These are phyloP conservation scores for Coregonus clupeaformis DNA, from an alignment of 2,113 vertebrate genomes.

Conservation along the genomic window DNA sequence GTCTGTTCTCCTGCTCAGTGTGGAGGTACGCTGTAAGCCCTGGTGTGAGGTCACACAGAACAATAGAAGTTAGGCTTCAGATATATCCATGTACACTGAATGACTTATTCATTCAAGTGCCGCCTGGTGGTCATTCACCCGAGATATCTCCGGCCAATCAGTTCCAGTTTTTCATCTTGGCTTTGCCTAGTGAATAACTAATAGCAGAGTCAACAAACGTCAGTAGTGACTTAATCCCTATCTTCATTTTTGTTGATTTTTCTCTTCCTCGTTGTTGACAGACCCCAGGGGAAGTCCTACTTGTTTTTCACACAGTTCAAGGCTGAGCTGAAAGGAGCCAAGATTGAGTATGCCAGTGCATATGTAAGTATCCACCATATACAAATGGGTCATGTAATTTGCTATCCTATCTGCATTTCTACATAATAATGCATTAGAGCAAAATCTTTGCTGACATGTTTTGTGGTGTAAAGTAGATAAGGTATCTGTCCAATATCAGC, in stretches of 20 bases:
- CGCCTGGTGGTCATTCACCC: no score
- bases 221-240: constrained; percentile 15
- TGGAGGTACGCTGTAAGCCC: constrained; percentile 79
- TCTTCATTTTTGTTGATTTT: not conserved
- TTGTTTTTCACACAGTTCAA: constrained; percentile 97
- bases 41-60: no score
- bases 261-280: constrained; percentile 56
- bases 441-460: no score
- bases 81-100: no score
- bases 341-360: constrained; percentile 87
- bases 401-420: not conserved
- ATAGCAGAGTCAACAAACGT: not conserved
- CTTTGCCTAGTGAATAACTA: not conserved
- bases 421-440: not conserved
- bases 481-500: not conserved
- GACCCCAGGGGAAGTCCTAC: constrained; percentile 96
- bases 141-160: no score
- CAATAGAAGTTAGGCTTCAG: no score
- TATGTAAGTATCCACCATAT: constrained; percentile 82
- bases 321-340: constrained; percentile 86
- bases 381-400: not conserved
- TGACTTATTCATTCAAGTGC: no score
- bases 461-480: no score
- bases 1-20: constrained; percentile 87
- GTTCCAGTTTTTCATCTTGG: no score